Evolutionary conservation across 2,797 vertebrate species (phyloP).

Genomic region (Pelochelys cantorii): DNA sequence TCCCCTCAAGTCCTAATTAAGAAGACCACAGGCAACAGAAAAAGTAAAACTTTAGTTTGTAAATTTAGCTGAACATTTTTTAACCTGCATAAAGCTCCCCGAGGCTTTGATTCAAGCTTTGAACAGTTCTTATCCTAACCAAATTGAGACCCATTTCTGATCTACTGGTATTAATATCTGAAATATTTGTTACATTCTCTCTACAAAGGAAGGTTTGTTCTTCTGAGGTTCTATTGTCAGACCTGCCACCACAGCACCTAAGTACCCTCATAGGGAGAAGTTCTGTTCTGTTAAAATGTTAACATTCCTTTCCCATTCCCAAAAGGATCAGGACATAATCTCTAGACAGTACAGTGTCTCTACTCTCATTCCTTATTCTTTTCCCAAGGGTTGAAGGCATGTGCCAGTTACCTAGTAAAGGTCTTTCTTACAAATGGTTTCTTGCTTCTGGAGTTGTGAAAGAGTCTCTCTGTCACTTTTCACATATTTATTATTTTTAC

Average conservation of each 20-base stretch:
- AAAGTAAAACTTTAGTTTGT: background rate
- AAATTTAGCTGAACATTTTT: background rate
- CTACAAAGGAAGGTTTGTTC: background rate
- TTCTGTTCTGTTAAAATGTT: background rate
- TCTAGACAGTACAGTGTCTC: background rate
- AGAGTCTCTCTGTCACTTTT: background rate
- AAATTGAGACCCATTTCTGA: background rate
- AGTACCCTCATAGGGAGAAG: background rate
- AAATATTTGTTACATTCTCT: background rate
- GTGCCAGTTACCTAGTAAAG: background rate
- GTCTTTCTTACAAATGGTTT: background rate
- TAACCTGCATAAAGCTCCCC: background rate
- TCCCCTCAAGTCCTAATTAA: background rate
- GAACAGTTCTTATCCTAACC: background rate
- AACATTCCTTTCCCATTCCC: background rate
- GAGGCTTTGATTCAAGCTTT: background rate
- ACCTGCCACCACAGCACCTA: background rate
- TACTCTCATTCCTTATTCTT: background rate
- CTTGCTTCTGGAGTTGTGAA: background rate
- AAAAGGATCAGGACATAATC: background rate
- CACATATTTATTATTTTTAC: background rate
- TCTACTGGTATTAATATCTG: background rate
- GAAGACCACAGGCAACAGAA: background rate
- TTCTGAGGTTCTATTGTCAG: background rate
- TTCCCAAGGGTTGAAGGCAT: background rate